Percentiles rank a stretch among this genome's conserved stretches.
Evolutionary conservation across 2,797 vertebrate species (phyloP).

Genomic region (Sorex maritimensis): DNA sequence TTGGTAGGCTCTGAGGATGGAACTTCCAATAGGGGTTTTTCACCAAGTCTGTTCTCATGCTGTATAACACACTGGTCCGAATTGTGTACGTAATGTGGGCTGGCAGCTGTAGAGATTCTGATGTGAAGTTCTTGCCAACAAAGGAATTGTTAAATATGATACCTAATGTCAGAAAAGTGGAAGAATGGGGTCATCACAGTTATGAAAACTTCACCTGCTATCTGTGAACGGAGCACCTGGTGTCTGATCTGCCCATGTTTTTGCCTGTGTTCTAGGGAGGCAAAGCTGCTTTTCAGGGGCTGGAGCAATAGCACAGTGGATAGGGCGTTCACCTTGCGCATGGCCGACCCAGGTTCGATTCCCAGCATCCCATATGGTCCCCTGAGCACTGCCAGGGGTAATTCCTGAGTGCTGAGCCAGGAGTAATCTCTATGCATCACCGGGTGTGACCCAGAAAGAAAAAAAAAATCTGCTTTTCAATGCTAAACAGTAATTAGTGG

Average conservation of each 20-base stretch:
- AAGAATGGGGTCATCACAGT: neutral
- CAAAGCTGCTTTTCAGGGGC: no score
- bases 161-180: constrained; percentile 79
- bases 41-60: constrained; percentile 89
- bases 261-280: rapidly evolving
- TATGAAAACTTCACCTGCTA: rapidly evolving
- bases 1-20: constrained; percentile 89
- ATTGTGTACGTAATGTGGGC: constrained; percentile 89
- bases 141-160: constrained; percentile 85
- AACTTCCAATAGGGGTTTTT: constrained; percentile 90
- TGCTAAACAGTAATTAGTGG: neutral
- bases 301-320: no score
- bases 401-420: no score
- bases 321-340: no score
- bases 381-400: no score
- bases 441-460: no score
- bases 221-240: rapidly evolving
- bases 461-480: no score
- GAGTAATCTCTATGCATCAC: no score
- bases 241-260: no score
- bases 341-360: no score
- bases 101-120: constrained; percentile 71
- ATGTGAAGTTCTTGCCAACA: neutral
- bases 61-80: constrained; percentile 88
- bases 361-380: no score